phyloP scores from a whole-genome alignment of 1,140 invertebrate genomes.

The Andricus grossulariae region DNA sequence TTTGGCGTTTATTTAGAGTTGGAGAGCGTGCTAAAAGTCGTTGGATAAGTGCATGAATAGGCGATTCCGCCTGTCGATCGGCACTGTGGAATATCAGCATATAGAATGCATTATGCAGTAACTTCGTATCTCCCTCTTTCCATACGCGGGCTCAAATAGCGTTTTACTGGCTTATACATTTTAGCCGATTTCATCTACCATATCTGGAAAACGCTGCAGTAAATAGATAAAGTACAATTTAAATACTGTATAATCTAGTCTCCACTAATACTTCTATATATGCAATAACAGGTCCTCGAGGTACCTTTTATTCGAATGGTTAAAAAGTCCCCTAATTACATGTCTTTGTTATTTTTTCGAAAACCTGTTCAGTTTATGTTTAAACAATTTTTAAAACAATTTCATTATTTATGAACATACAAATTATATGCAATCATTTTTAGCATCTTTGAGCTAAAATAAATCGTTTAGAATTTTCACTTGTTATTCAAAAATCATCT shows the following conservation, averaged over 20 bases:
- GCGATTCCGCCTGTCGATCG: slow-evolving; percentile 22
- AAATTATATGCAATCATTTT: no score
- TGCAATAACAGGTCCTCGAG: no score
- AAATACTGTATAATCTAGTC: not conserved
- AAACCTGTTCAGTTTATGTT: no score
- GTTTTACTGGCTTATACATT: slow-evolving; percentile 18
- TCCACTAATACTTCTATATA: no score
- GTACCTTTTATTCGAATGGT: no score
- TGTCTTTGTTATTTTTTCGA: no score
- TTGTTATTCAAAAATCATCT: no score
- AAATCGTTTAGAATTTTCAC: no score
- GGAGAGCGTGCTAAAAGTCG: slow-evolving; percentile 14
- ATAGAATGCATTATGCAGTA: slow-evolving; percentile 32
- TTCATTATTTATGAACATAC: no score
- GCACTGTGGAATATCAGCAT: slow-evolving; percentile 5
- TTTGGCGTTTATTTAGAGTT: slow-evolving; percentile 19
- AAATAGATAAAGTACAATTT: not conserved
- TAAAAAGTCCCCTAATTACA: no score
- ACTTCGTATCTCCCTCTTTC: slow-evolving; percentile 23
- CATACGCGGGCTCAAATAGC: slow-evolving; percentile 23
- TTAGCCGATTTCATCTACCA: not conserved
- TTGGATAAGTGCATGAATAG: slow-evolving; percentile 28
- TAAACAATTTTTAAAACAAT: no score
- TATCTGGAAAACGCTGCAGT: not conserved
- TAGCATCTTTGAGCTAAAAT: no score